Base-by-base conservation (phyloP, 92 coral and sea anemone species). In the Umimayanthus kanabou region DNA sequence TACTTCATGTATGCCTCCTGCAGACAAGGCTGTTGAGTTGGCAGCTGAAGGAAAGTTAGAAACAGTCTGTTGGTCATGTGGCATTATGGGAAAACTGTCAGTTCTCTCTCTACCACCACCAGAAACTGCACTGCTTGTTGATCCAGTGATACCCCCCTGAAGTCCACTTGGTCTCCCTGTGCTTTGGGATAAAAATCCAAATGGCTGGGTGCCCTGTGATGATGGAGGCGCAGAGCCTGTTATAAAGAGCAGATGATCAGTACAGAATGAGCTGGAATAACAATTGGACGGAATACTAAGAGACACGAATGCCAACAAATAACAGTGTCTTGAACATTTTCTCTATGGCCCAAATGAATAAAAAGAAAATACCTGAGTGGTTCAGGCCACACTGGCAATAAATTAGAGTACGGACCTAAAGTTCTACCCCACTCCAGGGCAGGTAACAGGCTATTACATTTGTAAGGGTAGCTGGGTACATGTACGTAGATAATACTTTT, bases 1-100 rank as follows among this genome's bases (percentile, higher is more conserved):
- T 75, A 1, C 79, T 75, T 43, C 79, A 75, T 75, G 79, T 20
- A 40, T 20, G 50, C 79, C 53, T 49, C 82, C 82, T 78, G 61
- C 64, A 43, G 79, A 75, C 13, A 39, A 5, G 26, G 69, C 53
- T 39, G 50, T 39, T 3, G 53, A 75, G 45, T 26, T 40, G 40
- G 15, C 7, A 75, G 79, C 11, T 39, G 79, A 18, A 75, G 45
- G 23, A 29, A 28, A 47, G 7, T 7, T 50, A 22, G 64, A 49
- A 43, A 50, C 61, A n/a, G 82, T 4, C 66, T 78, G 82, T n/a
- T 78, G 82, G 39, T 50, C 61, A 49, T 25, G 39, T 45, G n/a
- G 66, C 66, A 78, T 49, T 78, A 40, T n/a, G 18, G 82, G 66
- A 47, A 23, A 78, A n/a, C 82, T 78, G 61, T 28, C 66, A 78